Conservation (phyloP, 2,888 invertebrate genomes). For the Meliscaeva auricollis region DNA sequence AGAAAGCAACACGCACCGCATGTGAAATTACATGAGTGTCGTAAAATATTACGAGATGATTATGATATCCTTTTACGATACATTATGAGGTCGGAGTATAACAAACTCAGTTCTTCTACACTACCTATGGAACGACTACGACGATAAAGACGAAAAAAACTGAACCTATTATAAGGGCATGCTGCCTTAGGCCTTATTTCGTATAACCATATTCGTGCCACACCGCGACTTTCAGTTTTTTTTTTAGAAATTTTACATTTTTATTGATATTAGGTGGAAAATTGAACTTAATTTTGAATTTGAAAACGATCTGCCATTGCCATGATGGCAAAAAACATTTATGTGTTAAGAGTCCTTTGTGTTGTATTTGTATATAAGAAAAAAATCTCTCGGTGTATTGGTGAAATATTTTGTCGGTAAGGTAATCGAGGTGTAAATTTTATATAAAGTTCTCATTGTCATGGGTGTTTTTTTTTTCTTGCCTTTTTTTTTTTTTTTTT, state of each 20-base stretch:
- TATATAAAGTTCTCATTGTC: slow-evolving; percentile 44
- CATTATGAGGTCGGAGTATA: slow-evolving; percentile 26
- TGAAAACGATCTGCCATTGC: slow-evolving; percentile 27
- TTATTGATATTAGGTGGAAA: slow-evolving; percentile 44
- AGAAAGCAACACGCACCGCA: slow-evolving; percentile 64
- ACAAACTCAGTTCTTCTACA: slow-evolving; percentile 36
- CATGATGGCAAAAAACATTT: background rate
- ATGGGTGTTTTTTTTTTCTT: slow-evolving; percentile 11
- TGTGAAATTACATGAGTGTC: slow-evolving; percentile 77
- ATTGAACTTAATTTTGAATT: slow-evolving; percentile 36
- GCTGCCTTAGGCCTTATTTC: background rate
- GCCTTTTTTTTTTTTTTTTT: background rate
- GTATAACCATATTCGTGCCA: background rate
- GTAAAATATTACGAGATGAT: slow-evolving; percentile 79
- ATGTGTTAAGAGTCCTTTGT: background rate
- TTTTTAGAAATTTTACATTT: slow-evolving; percentile 22
- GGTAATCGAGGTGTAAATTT: slow-evolving; percentile 70
- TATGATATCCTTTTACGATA: slow-evolving; percentile 81
- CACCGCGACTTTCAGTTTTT: background rate
- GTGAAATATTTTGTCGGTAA: slow-evolving; percentile 68
- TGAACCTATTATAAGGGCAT: slow-evolving; percentile 1
- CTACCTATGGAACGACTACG: background rate
- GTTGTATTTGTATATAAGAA: background rate
- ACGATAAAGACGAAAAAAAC: background rate
- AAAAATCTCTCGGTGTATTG: slow-evolving; percentile 28